Base-by-base conservation (phyloP, 2,888 invertebrate species). In the Hyposoter didymator region DNA sequence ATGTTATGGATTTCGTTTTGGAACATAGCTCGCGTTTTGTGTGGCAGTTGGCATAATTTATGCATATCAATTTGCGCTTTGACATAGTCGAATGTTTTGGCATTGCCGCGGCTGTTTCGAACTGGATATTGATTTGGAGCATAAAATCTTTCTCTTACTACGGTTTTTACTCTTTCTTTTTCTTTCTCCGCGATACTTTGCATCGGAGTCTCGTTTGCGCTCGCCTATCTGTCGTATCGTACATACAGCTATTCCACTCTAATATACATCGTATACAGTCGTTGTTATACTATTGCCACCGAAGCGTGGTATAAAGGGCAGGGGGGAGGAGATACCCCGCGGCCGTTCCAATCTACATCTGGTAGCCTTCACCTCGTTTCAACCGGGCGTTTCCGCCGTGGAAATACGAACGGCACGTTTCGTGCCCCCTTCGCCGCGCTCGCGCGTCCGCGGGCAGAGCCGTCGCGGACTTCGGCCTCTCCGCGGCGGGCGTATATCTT, bases 321-420 rank as follows among this genome's bases (percentile, higher is more conserved):
- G 43, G 66, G 45, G 67, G 59, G 72, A 49, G 78, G 52, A 66
- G 76, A 87, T 80, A 75, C 84, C 88, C 85, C 72, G 72, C 84
- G 74, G 87, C 84, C 84, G 84, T 87, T 80, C 84, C 86, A 87
- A 87, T 89, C 85, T 89, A 85, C 87, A 89, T 90, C 88, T 89
- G 87, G 89, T 90, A 92, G 92, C 93, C 93, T 93, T 93, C 93
- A 93, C 93, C 92, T 92, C 93, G 90, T 92, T 93, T 92, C 91
- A 90, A 88, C 82, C 91, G 91, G 90, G 89, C 91, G 92, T 92
- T 93, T 93, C 92, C 92, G 93, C 90, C 90, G 90, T 91, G 89
- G 86, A 87, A 88, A 87, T 85, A 83, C 87, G 87, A 88, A 88
- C 86, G 87, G 84, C 87, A 85, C 82, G 84, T 86, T 87, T 85